Base-by-base conservation (phyloP, 2,888 invertebrate genomes). In the Homarus gammarus region DNA sequence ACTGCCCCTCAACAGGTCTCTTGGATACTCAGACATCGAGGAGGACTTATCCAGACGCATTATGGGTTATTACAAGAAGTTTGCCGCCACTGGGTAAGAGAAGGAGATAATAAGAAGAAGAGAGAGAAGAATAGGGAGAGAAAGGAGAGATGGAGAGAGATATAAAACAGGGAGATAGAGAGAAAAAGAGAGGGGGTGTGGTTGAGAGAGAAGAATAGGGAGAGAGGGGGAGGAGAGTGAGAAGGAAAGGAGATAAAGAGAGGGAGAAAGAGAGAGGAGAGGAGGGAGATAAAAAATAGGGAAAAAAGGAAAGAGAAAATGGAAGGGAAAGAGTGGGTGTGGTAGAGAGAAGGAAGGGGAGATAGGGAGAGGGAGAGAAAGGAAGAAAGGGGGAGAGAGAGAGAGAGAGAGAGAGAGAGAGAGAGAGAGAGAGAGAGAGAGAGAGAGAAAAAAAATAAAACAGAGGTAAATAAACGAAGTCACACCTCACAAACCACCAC, bases 31-130 rank as follows among this genome's bases (percentile, higher is more conserved):
- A 93, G 96, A 96, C 38, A 95, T 96, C 92, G 99, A 99, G 94
- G 95, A 97, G 72, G 97, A 97, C 93, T 96, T 99, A 92, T 97
- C 98, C 93, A 95, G 96, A 92, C 96, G 97, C 94, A 98, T 99
- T 94, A 99, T 99, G 96, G 96, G 96, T 93, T 96, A 97, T 86
- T 99, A 98, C 95, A 96, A 98, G 90, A 44, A 2, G 95, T 99
- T 99, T 94, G 98, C 75, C 0, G 84, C 73, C 12, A 84, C 75
- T 5, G 84, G 75, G 77, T 61, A 64, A n/a, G 36, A 38, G 27
- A n/a, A 49, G 40, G 31, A 18, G 18, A 15, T 44, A n/a, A 38
- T n/a, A 27, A 2, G 38, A 15, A 61, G 8, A 27, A 1, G 27
- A 1, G 51, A 2, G 56, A 33, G 51, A n/a, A 33, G 33, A 40